Evolutionary conservation across 2,888 invertebrate genomes (phyloP), one percentile per base, ranked within the genome.

Genomic region (Tinea semifulvella): DNA sequence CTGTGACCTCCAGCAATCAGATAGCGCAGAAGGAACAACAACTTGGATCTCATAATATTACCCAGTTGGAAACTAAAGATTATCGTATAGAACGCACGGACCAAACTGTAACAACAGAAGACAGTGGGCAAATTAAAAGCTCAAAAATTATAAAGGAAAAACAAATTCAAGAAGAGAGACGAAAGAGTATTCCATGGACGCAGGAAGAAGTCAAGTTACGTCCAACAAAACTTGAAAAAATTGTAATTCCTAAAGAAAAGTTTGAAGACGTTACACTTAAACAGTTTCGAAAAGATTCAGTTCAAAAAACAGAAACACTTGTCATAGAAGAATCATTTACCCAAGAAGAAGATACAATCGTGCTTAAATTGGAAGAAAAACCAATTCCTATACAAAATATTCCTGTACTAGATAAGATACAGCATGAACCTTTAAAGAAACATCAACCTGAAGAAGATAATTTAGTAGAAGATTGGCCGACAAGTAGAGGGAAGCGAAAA

Each of bases 171-270:
- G 36, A 10, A 47, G 65, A 67, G 46, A 59, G 54, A 48, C 63
- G 60, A 57, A 72, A 64, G 71, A 68, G 60, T 51, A 72, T 58
- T 60, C 85, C 60, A 44, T 85, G 61, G 85, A 90, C 85, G 2
- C 83, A 89, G 56, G 87, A 90, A 65, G 81, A 84, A 51, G 79
- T 87, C 10, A 77, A 82, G 54, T 58, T 87, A 51, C 80, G 84
- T 53, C 86, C 86, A 2, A 77, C 87, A 0, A 86, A 85, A 53
- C 81, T 84, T 42, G 79, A 85, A 50, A 83, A 84, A 51, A 69
- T 72, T 49, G 60, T 73, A 43, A 77, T 84, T 66, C 16, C 77
- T 61, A 77, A 84, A 82, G 57, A 82, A 80, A 83, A 80, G 56
- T 52, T 81, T 39, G 80, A 84, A 63, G 68, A 74, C 51, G 60